Percentiles rank a stretch among this genome's conserved stretches.
These are phyloP conservation scores for Silurus meridionalis DNA, from an alignment of 2,113 vertebrate species.

Conservation along the genomic window DNA sequence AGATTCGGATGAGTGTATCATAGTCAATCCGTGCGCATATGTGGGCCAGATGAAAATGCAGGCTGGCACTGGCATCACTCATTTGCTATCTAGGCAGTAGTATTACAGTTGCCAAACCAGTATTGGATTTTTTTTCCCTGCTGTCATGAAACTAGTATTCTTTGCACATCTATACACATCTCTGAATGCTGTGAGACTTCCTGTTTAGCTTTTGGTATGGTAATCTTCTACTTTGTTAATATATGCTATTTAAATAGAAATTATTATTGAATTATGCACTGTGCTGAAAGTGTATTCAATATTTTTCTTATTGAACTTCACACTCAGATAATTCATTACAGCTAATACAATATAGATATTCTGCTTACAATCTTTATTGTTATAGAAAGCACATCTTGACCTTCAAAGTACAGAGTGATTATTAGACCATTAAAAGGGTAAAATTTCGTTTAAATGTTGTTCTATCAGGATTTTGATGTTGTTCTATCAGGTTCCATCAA, in stretches of 20 bases:
- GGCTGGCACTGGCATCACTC: neutral
- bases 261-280: neutral
- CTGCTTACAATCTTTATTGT: neutral
- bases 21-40: neutral
- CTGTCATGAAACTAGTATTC: neutral
- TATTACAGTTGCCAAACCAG: neutral
- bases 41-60: neutral
- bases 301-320: neutral
- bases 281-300: neutral
- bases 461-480: neutral
- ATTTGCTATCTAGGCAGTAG: neutral
- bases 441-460: neutral
- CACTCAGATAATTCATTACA: neutral
- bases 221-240: neutral
- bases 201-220: neutral
- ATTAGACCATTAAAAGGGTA: neutral
- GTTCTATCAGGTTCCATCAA: no score
- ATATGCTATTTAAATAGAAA: neutral
- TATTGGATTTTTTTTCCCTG: neutral
- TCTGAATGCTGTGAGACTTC: neutral
- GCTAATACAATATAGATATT: neutral
- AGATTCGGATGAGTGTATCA: constrained; percentile 8
- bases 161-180: neutral
- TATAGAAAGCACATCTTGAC: neutral
- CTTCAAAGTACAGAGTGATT: neutral